Base-by-base conservation (phyloP, 2,888 invertebrate genomes). In the Oligia strigilis region DNA sequence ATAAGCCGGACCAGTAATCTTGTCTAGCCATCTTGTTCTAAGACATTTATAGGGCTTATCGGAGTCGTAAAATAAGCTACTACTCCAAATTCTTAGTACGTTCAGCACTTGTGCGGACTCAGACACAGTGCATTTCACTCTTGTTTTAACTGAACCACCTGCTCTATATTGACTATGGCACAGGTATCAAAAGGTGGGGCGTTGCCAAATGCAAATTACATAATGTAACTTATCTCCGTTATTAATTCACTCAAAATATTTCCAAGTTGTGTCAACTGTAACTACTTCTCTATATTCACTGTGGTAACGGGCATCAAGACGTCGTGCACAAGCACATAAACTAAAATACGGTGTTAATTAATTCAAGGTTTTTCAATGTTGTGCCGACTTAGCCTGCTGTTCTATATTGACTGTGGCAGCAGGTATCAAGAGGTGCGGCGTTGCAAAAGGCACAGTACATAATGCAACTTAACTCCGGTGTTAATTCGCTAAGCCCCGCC, bases 401-500 rank as follows among this genome's bases (percentile, higher is more conserved):
- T 13, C 9, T 23, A 43, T 19, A 62, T 46, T 11, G 5, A 23
- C 36, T 43, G 49, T 72, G 40, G 67, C 8, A 60, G 13, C 55
- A 75, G 46, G 72, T 80, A 80, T 80, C 78, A 75, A 82, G 84
- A 86, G 84, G 84, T 81, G 92, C 93, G 93, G 93, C 91, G 91
- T 90, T 88, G 93, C 91, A 93, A 93, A 94, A 92, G 91, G 91
- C 90, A 82, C 75, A 82, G 86, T 87, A 89, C 91, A 92, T 92
- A 93, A 93, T 92, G 93, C 93, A 94, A 93, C 93, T 89, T 93
- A 93, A 94, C 93, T 93, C 92, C 89, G 91, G 96, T 95, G 96
- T 96, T 96, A 96, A 96, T 97, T 96, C 96, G 95, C 95, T 92
- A 91, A 94, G 94, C 92, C 93, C 91, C 91, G 94, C 92, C 88